Base-by-base conservation (phyloP, 2,888 invertebrate species). In the Cantharis rustica region DNA sequence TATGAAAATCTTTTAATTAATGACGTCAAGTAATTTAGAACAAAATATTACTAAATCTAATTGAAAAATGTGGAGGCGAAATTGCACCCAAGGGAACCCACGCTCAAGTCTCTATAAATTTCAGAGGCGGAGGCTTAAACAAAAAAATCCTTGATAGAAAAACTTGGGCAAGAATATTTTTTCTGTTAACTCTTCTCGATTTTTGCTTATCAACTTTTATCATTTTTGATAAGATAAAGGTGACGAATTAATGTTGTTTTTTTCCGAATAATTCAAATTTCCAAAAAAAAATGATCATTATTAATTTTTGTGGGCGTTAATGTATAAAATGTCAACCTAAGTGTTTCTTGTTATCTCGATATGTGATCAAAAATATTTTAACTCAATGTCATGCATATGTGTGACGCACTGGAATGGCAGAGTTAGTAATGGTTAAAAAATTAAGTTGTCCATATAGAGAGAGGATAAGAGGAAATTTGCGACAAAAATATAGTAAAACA, bases 21-120 rank as follows among this genome's bases (percentile, higher is more conserved):
- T 66, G 64, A 66, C 23, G 64, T 66, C 64, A 66, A 66, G 20
- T 20, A 66, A 66, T 66, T 66, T 66, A 66, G 64, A 66, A 66
- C 64, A 66, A 66, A 66, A 66, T 66, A 66, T 66, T 66, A 20
- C 23, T 66, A 66, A 66, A 66, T 26, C 71, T 17, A 72, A 66
- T 15, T 68, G 66, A 61, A 72, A 72, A 72, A 71, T 64, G 72
- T 20, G 72, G 72, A 72, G 72, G 72, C 72, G 72, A 47, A 72
- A 72, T 72, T 72, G 72, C 72, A 72, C 72, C 72, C 66, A 72
- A 23, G 61, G 64, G 9, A 20, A 61, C 72, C 72, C 61, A 72
- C 72, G 72, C 72, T 17, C 61, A 16, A 16, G 68, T 26, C 23
- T 16, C 71, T 17, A 61, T 20, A 72, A 72, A 72, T 61, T 66